These are phyloP conservation scores for Oxystoma pomonae DNA, from an alignment of 2,888 invertebrate genomes.

Conservation along the genomic window DNA sequence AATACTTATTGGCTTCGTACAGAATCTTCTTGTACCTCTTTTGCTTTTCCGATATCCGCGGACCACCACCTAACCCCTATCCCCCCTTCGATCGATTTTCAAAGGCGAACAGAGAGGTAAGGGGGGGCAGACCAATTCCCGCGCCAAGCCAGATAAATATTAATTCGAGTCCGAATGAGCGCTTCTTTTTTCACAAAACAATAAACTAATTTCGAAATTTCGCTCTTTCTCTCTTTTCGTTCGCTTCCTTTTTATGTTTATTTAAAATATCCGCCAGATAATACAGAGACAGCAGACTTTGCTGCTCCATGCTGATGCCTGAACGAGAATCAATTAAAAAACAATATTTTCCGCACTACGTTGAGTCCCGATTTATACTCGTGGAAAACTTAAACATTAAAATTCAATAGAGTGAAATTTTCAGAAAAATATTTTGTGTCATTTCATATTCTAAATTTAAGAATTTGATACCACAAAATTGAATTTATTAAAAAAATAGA, in stretches of 20 bases:
- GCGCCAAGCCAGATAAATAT: neutral
- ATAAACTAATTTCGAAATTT: neutral
- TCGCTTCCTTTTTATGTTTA: neutral
- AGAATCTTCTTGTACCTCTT: slow-evolving; percentile 1
- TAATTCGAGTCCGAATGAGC: neutral
- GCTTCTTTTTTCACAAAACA: neutral
- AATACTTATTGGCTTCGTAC: neutral
- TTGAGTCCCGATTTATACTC: no score
- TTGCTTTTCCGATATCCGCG: neutral
- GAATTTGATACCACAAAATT: no score
- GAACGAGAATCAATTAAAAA: no score
- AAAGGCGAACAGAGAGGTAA: neutral
- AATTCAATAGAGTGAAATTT: no score
- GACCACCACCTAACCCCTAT: neutral
- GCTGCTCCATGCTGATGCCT: no score
- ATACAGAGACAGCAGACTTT: no score
- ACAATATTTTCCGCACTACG: no score
- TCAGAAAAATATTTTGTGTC: no score
- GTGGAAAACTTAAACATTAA: no score
- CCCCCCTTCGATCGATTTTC: neutral
- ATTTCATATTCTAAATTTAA: no score
- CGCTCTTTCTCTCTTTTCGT: no score
- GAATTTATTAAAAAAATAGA: no score
- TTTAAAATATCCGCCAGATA: neutral
- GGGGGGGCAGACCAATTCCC: neutral